Conservation (phyloP, 2,797 vertebrate species). For the Hemitrygon akajei region DNA sequence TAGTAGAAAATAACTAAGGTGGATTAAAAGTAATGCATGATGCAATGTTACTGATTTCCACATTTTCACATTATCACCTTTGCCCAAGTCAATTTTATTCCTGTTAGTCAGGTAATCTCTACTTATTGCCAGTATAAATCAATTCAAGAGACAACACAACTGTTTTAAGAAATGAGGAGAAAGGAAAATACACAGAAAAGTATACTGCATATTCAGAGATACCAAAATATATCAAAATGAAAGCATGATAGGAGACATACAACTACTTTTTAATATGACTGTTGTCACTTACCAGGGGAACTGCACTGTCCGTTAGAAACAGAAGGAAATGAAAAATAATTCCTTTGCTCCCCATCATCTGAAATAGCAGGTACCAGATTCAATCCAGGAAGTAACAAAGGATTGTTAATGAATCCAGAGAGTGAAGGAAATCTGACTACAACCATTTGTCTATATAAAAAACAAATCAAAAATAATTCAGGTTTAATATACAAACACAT, state of each 20-base stretch:
- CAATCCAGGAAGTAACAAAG: constrained; percentile 66
- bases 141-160: neutral
- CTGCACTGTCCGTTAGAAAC: constrained; percentile 8
- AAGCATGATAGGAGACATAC: neutral
- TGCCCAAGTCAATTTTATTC: neutral
- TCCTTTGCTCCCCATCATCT: constrained; percentile 71
- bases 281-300: constrained; percentile 4
- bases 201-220: neutral
- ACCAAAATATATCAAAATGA: neutral
- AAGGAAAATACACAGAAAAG: constrained; percentile 16
- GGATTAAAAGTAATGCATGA: neutral
- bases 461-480: neutral
- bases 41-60: neutral
- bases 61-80: neutral
- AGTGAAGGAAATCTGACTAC: constrained; percentile 69
- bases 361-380: constrained; percentile 66
- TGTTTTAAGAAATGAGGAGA: neutral
- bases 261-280: neutral
- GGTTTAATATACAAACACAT: neutral
- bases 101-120: neutral
- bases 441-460: constrained; percentile 65
- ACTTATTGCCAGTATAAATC: neutral
- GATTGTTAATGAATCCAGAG: constrained; percentile 65
- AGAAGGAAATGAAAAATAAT: constrained; percentile 54
- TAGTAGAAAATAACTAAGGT: neutral